Conservation (phyloP, 2,113 vertebrate species). For the Pelecanus crispus region DNA sequence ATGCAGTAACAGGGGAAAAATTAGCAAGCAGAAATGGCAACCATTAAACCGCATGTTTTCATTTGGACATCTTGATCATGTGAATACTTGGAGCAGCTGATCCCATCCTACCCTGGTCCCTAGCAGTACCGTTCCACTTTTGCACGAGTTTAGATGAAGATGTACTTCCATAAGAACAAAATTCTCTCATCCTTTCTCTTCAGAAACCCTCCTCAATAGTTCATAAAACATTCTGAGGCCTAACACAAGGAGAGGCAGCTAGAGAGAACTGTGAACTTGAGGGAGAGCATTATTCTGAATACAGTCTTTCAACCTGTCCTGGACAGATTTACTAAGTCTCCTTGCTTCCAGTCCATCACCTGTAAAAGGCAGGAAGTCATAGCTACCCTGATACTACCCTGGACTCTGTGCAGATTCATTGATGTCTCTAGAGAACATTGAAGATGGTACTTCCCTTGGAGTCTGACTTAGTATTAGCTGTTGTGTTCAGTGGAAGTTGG, state of each 20-base stretch:
- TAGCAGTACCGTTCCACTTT: background rate
- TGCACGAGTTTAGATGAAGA: background rate
- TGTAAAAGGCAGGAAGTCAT: background rate
- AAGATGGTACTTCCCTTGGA: background rate
- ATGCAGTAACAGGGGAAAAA: background rate
- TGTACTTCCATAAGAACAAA: background rate
- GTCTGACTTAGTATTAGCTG: background rate
- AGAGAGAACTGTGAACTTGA: background rate
- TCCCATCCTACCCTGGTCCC: background rate
- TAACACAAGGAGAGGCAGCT: background rate
- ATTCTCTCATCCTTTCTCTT: background rate
- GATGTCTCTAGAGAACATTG: background rate
- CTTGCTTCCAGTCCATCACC: background rate
- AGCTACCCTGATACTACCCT: background rate
- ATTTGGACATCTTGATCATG: background rate
- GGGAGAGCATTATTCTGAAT: background rate
- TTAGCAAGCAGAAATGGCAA: conserved; percentile 12
- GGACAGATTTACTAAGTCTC: background rate
- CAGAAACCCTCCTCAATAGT: background rate
- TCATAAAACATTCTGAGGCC: background rate
- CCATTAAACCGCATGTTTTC: background rate
- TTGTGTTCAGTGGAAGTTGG: background rate
- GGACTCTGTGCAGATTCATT: background rate
- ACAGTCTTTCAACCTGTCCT: background rate
- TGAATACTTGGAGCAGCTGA: background rate